phyloP scores from a whole-genome alignment of 2,113 vertebrate genomes.

The Dasyornis broadbenti region DNA sequence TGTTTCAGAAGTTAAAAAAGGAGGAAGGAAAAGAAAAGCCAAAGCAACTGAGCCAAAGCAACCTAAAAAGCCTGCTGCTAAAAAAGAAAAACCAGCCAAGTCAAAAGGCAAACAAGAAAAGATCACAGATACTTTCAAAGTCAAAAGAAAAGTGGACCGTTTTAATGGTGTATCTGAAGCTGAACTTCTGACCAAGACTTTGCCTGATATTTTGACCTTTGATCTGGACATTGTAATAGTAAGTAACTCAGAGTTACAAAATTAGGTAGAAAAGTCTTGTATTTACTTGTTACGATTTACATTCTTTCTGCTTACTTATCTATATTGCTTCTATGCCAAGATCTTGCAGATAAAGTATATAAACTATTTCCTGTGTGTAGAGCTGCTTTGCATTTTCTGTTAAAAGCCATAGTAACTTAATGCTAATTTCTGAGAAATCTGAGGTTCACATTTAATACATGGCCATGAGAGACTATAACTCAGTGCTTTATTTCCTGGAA shows the following conservation, averaged over 20 bases:
- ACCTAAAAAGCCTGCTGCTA: slow-evolving; percentile 67
- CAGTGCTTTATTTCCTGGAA: background rate
- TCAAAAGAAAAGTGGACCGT: slow-evolving; percentile 94
- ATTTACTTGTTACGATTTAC: background rate
- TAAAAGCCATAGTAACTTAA: background rate
- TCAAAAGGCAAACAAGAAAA: slow-evolving; percentile 92
- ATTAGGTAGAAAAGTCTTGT: background rate
- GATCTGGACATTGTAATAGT: slow-evolving; percentile 98
- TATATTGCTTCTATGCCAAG: background rate
- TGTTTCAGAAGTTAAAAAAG: slow-evolving; percentile 77
- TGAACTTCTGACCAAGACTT: slow-evolving; percentile 93
- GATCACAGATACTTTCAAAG: slow-evolving; percentile 95
- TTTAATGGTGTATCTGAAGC: slow-evolving; percentile 97
- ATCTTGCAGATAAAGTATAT: slow-evolving; percentile 1
- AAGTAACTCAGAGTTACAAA: slow-evolving; percentile 57
- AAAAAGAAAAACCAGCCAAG: slow-evolving; percentile 68
- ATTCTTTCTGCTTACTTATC: background rate
- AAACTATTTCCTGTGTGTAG: background rate
- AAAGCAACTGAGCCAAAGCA: slow-evolving; percentile 70
- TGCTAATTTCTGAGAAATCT: background rate
- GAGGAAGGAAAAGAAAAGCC: slow-evolving; percentile 81
- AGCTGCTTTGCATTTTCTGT: slow-evolving; percentile 13
- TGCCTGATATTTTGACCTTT: slow-evolving; percentile 92
- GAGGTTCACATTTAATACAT: background rate
- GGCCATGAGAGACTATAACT: background rate